Evolutionary conservation across 2,888 invertebrate genomes (phyloP), one percentile per base, ranked within the genome.

Genomic region (Trissolcus japonicus): DNA sequence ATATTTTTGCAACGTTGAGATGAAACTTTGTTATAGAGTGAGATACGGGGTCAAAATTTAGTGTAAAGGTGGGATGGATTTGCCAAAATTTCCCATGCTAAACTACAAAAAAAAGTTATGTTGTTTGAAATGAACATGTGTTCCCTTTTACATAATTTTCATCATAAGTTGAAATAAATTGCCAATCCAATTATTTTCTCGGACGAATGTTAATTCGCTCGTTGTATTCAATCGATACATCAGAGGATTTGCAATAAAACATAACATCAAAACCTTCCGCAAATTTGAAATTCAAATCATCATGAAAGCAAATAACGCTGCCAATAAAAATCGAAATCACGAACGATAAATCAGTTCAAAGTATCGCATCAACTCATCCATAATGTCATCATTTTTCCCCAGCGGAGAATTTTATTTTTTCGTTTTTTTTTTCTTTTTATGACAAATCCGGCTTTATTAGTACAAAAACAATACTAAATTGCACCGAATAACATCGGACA

Each of bases 281-380:
- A 46, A 60, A 60, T 68, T 46, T 68, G 50, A 60, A 60, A 54
- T 60, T 60, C 71, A 62, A 61, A 69, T 62, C 29, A 53, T 57
- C 71, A 48, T 68, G 61, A 61, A 68, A 21, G 14, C 29, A 55
- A 61, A 61, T 48, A 54, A 53, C 48, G 55, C 13, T 43, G 11
- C 57, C 57, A 72, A 72, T 65, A 43, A 65, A 72, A 65, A 14
- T 46, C 57, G 35, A 63, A 56, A 71, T 57, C 57, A 54, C 50
- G 40, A 40, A 0, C 16, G 16, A 59, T 72, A 51, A 57, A 69
- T 69, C 69, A 62, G 7, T 21, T 25, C 40, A 25, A 65, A 50
- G 62, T 40, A 43, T 25, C 43, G 35, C 62, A 69, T 62, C 40
- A 55, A 17, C 1, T 17, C 25, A 13, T 1, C 48, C 43, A 16